Evolutionary conservation across 2,113 vertebrate genomes (phyloP), one percentile per base, ranked within the genome.

Genomic region (Puma concolor): DNA sequence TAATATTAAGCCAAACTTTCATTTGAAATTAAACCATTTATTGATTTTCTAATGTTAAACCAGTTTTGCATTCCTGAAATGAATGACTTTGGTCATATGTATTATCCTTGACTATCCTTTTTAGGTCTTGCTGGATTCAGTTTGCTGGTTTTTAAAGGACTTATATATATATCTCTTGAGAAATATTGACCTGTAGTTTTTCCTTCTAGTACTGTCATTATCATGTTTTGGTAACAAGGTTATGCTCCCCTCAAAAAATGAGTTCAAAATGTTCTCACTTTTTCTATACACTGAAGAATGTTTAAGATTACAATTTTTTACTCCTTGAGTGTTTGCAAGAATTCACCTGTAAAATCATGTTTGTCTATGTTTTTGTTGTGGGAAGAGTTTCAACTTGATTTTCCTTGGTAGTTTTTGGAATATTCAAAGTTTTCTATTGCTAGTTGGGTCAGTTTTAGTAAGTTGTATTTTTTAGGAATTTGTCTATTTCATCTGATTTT

Each of bases 351-450:
- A 87, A 94, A 64, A 52, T 91, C 41, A 57, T 86, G 63, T 90
- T 63, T 7, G 63, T 50, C 57, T 64, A 63, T 7, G 50, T 79
- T 85, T 85, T 85, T 41, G 69, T 60, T 87, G n/a, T 52, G 38
- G 60, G 11, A 88, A 91, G 57, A 72, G 50, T 88, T 67, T 79
- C 41, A 88, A 95, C 23, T 69, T 60, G n/a, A 74, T 94, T 81
- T 92, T 64, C 31, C 87, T 81, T 81, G 64, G 17, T 82, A 50
- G 19, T 82, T 94, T 91, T 87, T 76, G 31, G 31, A 87, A 87
- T 74, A 76, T 60, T 94, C 66, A n/a, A 80, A 64, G 44, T 87
- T 91, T 81, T 72, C 48, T 76, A 7, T 94, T 94, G 86, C 36
- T 91, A 38, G 15, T 66, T 66, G 44, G 31, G 54, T 72, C 31